These are phyloP conservation scores for Dromaius novaehollandiae DNA, from an alignment of 2,113 vertebrate species.

Conservation along the genomic window DNA sequence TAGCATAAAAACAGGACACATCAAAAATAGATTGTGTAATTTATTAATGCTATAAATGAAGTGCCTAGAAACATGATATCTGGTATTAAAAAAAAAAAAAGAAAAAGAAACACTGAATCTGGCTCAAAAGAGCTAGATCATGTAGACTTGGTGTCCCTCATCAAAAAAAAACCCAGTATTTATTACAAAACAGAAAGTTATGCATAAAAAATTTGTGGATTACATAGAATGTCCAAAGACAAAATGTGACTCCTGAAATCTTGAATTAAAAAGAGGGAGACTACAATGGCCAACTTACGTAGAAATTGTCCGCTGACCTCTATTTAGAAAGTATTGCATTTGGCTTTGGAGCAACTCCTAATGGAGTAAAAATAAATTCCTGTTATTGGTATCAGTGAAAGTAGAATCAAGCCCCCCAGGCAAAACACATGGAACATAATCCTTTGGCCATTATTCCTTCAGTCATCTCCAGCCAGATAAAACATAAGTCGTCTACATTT, in stretches of 20 bases:
- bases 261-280: background rate
- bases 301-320: background rate
- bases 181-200: background rate
- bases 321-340: background rate
- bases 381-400: background rate
- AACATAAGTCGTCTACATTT: background rate
- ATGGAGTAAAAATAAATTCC: background rate
- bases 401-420: background rate
- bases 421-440: background rate
- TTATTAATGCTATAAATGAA: background rate
- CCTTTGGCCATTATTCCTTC: background rate
- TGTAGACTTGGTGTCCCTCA: rapidly evolving
- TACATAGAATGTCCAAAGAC: rapidly evolving
- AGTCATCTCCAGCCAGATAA: background rate
- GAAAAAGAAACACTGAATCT: background rate
- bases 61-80: background rate
- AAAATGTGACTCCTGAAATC: background rate
- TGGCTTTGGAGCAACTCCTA: background rate
- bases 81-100: background rate
- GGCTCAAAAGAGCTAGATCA: background rate
- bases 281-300: background rate
- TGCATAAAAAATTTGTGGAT: background rate
- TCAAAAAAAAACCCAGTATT: background rate
- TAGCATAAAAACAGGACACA: background rate
- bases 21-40: background rate